Base-by-base conservation (phyloP, 1,140 invertebrate species). In the Pseudachorutes palmiensis region DNA sequence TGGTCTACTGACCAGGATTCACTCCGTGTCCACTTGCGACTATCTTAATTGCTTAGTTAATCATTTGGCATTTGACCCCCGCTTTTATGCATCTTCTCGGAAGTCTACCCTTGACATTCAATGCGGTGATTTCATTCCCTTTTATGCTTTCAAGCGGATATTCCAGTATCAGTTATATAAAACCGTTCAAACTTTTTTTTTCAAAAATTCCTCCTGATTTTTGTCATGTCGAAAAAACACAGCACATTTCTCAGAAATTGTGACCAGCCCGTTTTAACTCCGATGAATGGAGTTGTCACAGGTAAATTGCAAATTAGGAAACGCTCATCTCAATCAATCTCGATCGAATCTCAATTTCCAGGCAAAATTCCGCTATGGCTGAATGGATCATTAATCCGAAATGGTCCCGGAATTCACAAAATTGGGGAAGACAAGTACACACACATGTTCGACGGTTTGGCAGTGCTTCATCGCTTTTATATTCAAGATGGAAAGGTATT, bases 341-440 rank as follows among this genome's bases (percentile, higher is more conserved):
- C 5, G 5, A 5, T 41, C 5, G 36, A 19, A 41, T 41, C 36
- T 41, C 19, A 9, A 9, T 19, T 41, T 5, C 5, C 68, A 88
- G 87, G 87, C 16, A 74, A 73, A 1, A 84, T 94, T 59, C 92
- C 92, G n/a, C 32, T 72, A 9, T 95, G 91, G 91, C 69, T 95
- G 1, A 83, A 83, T 36, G 92, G 92, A 0, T 85, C 82, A 1
- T 76, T 95, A 12, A 75, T 92, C n/a, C 79, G 91, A 41, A 94
- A 94, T 77, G 92, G 92, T 0, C 91, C 91, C 0, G 92, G 91
- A 2, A 87, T 84, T 63, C 77, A 61, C 26, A 61, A 80, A 69
- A 70, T 81, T 32, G 81, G 81, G 19, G 67, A 77, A 1, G 70
- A 75, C n/a, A 74, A 74, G 24, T 81, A 76, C 69, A 75, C 77